Evolutionary conservation across 1,140 invertebrate genomes (phyloP).

Genomic region (Sycobia sp.): DNA sequence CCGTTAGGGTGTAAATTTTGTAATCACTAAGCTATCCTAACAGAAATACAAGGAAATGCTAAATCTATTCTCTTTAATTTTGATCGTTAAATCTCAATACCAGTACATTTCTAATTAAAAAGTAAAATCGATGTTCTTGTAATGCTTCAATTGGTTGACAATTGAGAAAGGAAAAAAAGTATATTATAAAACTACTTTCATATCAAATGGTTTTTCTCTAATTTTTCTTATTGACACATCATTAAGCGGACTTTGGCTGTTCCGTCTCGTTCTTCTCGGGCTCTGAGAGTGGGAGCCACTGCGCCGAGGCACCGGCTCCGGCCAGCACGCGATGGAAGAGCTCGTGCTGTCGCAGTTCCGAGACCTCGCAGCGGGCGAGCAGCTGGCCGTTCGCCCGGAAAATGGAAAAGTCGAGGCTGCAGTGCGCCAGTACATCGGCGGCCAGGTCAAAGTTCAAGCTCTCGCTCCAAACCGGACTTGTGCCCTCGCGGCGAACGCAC

Average conservation of each 20-base stretch:
- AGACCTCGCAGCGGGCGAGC: constrained; percentile 61
- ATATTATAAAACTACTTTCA: too few relatives aligned
- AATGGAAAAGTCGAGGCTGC: constrained; percentile 62
- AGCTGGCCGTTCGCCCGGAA: constrained; percentile 65
- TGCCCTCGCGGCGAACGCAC: constrained; percentile 81
- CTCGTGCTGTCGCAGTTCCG: constrained; percentile 58
- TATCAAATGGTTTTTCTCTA: too few relatives aligned
- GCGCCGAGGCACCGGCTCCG: constrained; percentile 64
- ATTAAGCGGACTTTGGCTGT: constrained; percentile 8
- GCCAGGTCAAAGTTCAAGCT: constrained; percentile 82
- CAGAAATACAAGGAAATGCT: too few relatives aligned
- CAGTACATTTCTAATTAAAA: not conserved
- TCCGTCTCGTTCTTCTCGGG: constrained; percentile 32
- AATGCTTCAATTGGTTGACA: too few relatives aligned
- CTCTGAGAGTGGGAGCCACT: constrained; percentile 63
- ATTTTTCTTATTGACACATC: too few relatives aligned
- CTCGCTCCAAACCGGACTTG: constrained; percentile 87
- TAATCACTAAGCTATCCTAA: too few relatives aligned
- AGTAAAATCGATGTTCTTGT: not conserved
- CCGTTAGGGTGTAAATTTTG: too few relatives aligned
- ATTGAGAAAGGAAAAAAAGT: too few relatives aligned
- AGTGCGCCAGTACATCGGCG: constrained; percentile 64
- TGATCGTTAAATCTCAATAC: too few relatives aligned
- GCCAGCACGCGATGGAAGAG: constrained; percentile 65
- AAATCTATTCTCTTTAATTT: too few relatives aligned